Conservation (phyloP, 2,797 vertebrate genomes). For the Otus scops region DNA sequence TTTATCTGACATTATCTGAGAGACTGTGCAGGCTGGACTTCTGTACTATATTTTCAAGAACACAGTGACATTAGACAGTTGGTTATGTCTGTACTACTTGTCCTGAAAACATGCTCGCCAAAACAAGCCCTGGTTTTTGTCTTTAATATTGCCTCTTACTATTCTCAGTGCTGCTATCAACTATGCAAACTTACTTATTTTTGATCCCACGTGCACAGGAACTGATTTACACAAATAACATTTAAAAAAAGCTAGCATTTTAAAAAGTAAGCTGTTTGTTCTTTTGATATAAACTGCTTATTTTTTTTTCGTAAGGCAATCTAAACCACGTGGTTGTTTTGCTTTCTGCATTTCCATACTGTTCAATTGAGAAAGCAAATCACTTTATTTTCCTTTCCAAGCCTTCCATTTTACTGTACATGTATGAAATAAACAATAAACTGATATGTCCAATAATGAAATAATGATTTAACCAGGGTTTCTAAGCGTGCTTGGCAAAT, state of each 20-base stretch:
- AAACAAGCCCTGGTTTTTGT: constrained; percentile 36
- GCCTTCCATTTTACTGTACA: not conserved
- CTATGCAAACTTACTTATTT: not conserved
- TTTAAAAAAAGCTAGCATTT: not conserved
- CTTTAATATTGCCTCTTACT: not conserved
- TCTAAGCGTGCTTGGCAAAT: not conserved
- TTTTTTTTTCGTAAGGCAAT: not conserved
- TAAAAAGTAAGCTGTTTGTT: not conserved
- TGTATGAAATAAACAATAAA: not conserved
- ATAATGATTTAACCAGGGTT: not conserved
- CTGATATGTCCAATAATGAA: not conserved
- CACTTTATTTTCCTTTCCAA: not conserved
- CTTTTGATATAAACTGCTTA: not conserved
- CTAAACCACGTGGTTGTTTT: not conserved
- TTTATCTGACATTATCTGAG: constrained; percentile 25
- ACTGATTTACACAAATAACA: not conserved
- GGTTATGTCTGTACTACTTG: not conserved
- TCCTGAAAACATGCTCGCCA: not conserved
- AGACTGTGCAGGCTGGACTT: constrained; percentile 23
- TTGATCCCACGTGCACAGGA: not conserved
- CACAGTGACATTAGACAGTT: constrained; percentile 18
- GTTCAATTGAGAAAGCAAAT: not conserved
- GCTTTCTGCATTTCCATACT: not conserved
- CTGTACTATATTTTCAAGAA: constrained; percentile 1
- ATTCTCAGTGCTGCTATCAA: not conserved